Evolutionary conservation across 2,113 vertebrate species (phyloP).

Genomic region (Aythya baeri): DNA sequence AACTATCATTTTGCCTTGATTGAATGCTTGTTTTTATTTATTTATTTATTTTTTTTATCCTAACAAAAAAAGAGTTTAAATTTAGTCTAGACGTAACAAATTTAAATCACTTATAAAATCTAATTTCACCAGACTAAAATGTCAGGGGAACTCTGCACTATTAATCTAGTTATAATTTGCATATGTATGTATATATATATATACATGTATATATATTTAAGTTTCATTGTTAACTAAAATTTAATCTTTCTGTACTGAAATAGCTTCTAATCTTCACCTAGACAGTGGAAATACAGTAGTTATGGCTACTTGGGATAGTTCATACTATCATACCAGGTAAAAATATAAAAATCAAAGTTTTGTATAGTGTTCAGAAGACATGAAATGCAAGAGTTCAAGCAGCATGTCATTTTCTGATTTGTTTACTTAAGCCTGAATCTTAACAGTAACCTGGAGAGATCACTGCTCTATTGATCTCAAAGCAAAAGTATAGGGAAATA

Average conservation of each 20-base stretch:
- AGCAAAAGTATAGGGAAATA: neutral
- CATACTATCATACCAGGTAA: neutral
- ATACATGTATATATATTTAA: neutral
- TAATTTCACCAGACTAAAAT: neutral
- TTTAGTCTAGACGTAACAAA: neutral
- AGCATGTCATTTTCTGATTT: neutral
- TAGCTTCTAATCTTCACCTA: neutral
- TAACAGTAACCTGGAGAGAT: neutral
- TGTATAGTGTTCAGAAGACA: neutral
- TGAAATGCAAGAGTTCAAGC: neutral
- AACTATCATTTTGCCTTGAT: neutral
- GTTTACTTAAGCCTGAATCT: neutral
- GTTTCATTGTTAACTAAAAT: neutral
- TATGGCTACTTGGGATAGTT: neutral
- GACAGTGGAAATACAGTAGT: neutral
- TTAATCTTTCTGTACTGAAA: neutral
- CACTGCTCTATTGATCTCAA: neutral
- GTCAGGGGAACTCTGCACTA: neutral
- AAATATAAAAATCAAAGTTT: neutral
- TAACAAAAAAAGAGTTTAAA: neutral
- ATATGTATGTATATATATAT: neutral
- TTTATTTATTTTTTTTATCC: neutral
- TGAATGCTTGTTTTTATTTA: neutral
- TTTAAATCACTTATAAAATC: slow-evolving; percentile 1
- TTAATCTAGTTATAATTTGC: neutral